Base-by-base conservation (phyloP, 2,797 vertebrate genomes). In the Esox lucius region DNA sequence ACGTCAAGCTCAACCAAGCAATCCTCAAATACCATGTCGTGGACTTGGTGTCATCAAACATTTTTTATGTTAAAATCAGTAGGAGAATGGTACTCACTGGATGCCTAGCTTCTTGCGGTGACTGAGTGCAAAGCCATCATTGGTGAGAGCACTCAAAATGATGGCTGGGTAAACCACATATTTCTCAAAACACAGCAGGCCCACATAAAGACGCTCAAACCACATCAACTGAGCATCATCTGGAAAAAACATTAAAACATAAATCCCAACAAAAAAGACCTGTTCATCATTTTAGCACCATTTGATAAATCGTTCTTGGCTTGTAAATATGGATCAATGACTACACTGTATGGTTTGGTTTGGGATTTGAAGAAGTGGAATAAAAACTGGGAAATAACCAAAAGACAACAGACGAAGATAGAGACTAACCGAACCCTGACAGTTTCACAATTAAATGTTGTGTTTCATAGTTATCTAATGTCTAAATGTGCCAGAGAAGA, bases 181-280 rank as follows among this genome's bases (percentile, higher is more conserved):
- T 89, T 99, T 99, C 92, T 99, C 98, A 78, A 99, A 96, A 87
- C 94, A 96, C 85, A 98, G 92, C 66, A 99, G 96, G 84, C 98
- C 97, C 78, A 98, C 95, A 56, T 98, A 97, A 19, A 98, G 93
- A n/a, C 95, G 95, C 93, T 99, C 98, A 71, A 97, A 99, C 98
- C 98, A 99, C 97, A 98, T 99, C 87, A 99, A 87, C 84, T 96
- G 96, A 73, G 97, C 95, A 0, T 96, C 93, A 90, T 96, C 97
- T 99, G 93, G 90, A 93, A 64, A n/a, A n/a, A n/a, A n/a, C n/a
- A n/a, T n/a, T n/a, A n/a, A n/a, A 39, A 73, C 4, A 19, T 76
- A 61, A 66, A 15, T 4, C 9, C 67, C 39, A 70, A 61, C 3
- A 73, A 12, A 68, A 24, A n/a, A 19, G 59, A 24, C 39, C n/a